Percentiles rank a stretch among this genome's conserved stretches.
phyloP scores from a whole-genome alignment of 2,888 invertebrate species.

The Acleris literana region DNA sequence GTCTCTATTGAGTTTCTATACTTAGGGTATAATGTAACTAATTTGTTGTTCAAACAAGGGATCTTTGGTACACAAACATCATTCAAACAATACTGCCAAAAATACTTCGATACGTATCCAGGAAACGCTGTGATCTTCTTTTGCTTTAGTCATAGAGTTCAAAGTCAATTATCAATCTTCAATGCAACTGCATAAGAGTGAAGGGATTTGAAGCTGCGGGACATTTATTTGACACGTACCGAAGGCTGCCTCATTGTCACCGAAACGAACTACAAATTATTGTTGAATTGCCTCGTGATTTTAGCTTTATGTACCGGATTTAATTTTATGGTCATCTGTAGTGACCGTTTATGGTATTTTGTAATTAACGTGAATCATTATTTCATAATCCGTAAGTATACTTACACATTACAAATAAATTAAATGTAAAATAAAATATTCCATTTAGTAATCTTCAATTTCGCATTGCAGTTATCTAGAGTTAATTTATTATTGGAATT shows the following conservation, averaged over 20 bases:
- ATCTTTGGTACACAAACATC: conserved; percentile 71
- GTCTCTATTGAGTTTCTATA: conserved; percentile 63
- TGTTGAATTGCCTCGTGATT: conserved; percentile 63
- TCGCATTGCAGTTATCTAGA: no score
- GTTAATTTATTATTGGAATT: no score
- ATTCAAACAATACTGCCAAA: conserved; percentile 51
- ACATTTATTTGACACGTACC: conserved; percentile 75
- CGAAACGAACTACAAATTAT: conserved; percentile 53
- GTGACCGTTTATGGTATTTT: conserved; percentile 12
- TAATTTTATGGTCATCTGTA: conserved; percentile 48
- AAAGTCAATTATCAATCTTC: conserved; percentile 37
- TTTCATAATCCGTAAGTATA: no score
- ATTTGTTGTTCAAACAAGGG: conserved; percentile 82
- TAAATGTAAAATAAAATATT: no score
- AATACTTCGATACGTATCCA: background rate
- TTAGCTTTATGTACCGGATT: conserved; percentile 59
- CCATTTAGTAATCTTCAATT: no score
- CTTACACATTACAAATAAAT: no score
- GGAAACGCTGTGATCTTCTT: conserved; percentile 24
- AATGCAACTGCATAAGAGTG: conserved; percentile 12
- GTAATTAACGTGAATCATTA: background rate
- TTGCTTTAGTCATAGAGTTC: conserved; percentile 38
- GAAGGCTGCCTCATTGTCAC: conserved; percentile 56
- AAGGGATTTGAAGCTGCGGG: conserved; percentile 61
- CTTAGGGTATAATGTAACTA: conserved; percentile 79